Evolutionary conservation across 1,140 invertebrate genomes (phyloP), one percentile per base, ranked within the genome.

Genomic region (Scaptodrosophila lebanonensis): DNA sequence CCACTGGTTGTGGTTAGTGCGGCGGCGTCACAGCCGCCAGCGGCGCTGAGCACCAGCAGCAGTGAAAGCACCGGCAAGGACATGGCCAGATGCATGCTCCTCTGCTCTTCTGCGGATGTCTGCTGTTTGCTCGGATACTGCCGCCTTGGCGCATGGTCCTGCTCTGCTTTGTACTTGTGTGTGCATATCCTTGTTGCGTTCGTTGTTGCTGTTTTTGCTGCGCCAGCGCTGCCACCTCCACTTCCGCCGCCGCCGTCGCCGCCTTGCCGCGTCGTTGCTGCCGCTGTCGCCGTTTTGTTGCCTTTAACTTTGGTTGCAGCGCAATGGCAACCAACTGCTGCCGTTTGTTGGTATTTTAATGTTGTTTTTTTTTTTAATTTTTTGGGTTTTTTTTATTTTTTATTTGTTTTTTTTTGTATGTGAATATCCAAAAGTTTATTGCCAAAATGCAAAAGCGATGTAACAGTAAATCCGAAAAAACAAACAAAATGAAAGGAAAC

Each of bases 291-390:
- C 38, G 60, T 79, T 44, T 32, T 79, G 72, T 52, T 65, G 69
- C 39, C 53, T 73, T 79, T 79, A 69, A 42, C 66, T 69, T 9
- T 79, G 75, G 61, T 79, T 60, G 75, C 75, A 82, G 75, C 69
- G 52, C 50, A 47, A 56, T 75, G 69, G 75, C 73, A 82, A 79
- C 73, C 75, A 82, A 69, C 73, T 68, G 43, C 13, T 29, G 18
- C 7, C 51, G 50, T 35, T n/a, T 2, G 29, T 32, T 9, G 17
- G 16, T 45, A 32, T 45, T 29, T 30, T 30, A n/a, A 29, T 20
- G 8, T 47, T 15, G 29, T 33, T n/a, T 18, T 5, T 9, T 16
- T 11, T 22, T 20, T 40, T 40, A n/a, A n/a, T 15, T 42, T 13
- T 11, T 12, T 27, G 3, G 7, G 29, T 44, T 9, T 44, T 44